phyloP scores from a whole-genome alignment of 2,797 vertebrate genomes.

The Benthosema pterotum region DNA sequence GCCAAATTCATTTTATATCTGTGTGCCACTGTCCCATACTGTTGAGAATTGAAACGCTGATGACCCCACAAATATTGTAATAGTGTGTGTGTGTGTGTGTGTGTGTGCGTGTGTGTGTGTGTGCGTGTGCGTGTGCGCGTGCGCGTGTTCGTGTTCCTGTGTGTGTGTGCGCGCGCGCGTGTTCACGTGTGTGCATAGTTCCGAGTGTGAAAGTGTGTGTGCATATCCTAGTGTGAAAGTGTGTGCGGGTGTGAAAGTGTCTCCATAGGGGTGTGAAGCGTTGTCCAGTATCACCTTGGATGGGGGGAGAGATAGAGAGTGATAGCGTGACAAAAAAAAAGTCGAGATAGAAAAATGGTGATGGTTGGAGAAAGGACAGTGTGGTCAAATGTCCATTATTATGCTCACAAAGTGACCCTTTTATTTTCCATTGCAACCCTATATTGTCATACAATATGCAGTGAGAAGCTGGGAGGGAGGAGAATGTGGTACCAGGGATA shows the following conservation, averaged over 20 bases:
- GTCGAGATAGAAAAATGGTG: not conserved
- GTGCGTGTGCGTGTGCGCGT: no score
- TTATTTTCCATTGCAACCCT: not conserved
- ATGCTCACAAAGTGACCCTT: no score
- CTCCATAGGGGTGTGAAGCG: conserved; percentile 14
- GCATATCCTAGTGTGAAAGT: not conserved
- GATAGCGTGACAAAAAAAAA: not conserved
- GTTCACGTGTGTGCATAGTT: not conserved
- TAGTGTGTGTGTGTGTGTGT: no score
- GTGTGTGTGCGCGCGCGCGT: not conserved
- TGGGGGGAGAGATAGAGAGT: not conserved
- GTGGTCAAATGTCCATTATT: no score
- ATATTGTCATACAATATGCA: not conserved
- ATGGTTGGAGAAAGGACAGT: no score
- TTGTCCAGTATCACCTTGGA: conserved; percentile 11
- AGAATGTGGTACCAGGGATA: not conserved
- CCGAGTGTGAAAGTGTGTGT: not conserved
- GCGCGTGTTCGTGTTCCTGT: no score
- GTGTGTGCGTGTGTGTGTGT: no score
- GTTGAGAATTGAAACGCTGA: no score
- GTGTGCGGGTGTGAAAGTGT: no score
- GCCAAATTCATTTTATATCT: no score
- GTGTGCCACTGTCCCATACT: no score
- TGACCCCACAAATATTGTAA: no score
- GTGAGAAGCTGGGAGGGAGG: not conserved